A percentile compares a stretch with the other conserved stretches of the same genome.
Evolutionary conservation across 2,113 vertebrate genomes (phyloP).

Genomic region (Centrocercus urophasianus): DNA sequence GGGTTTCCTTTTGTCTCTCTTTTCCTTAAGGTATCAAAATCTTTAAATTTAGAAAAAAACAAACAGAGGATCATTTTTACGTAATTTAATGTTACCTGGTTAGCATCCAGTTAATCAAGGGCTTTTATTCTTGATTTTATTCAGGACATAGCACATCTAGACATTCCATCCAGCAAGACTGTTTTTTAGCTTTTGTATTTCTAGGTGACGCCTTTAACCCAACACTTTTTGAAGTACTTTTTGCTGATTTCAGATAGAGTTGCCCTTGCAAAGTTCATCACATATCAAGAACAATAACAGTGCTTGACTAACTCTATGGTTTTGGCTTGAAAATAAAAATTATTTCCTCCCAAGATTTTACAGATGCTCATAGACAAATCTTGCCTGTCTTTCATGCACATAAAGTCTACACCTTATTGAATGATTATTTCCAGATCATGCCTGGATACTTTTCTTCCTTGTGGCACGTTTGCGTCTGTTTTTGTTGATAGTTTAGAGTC

Average conservation of each 20-base stretch:
- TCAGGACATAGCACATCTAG: neutral
- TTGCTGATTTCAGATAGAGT: conserved; percentile 45
- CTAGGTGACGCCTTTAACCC: neutral
- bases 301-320: neutral
- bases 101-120: conserved; percentile 64
- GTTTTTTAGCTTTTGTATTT: conserved; percentile 37
- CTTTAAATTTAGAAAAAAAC: neutral
- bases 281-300: neutral
- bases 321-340: neutral
- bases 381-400: conserved; percentile 21
- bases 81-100: conserved; percentile 58
- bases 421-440: neutral
- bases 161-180: neutral
- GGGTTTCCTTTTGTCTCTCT: conserved; percentile 1
- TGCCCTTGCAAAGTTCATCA: neutral
- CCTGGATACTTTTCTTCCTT: conserved; percentile 6
- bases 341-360: neutral
- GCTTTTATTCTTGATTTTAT: conserved; percentile 70
- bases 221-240: conserved; percentile 36
- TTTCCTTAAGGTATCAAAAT: conserved; percentile 30
- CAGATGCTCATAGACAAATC: neutral
- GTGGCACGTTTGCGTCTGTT: neutral
- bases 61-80: conserved; percentile 27
- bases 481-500: conserved; percentile 4
- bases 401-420: neutral